Evolutionary conservation across 2,888 invertebrate species (phyloP), one percentile per base, ranked within the genome.

Genomic region (Alloplasta piceator): DNA sequence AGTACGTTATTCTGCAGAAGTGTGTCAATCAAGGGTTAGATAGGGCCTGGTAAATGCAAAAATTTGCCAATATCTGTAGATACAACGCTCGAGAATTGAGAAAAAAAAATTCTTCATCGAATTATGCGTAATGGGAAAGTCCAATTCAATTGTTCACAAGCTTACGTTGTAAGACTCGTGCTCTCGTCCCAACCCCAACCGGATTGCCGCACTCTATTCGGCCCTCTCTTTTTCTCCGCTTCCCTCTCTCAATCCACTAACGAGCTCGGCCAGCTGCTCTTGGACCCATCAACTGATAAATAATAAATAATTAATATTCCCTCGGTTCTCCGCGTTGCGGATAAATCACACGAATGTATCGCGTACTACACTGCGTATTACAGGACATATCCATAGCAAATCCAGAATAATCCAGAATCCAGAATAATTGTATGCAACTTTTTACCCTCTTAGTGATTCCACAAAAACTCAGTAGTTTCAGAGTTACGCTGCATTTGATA

Each of bases 271-370:
- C 80, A 77, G 77, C 72, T 80, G 77, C 68, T 77, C 64, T 73
- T 73, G 73, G 73, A 73, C 73, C 73, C 80, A 70, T 75, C 75
- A 60, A 77, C 73, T 70, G 80, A 80, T 80, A 80, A 77, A 73
- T 64, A 80, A 72, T 73, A 63, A 80, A 73, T 80, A 80, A 80
- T 80, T 80, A 73, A 80, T 73, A 77, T 64, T 48, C 61, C 46
- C 58, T 43, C 4, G 63, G 52, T 5, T 60, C 50, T 52, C 10
- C 5, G 26, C 26, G 26, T 58, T 39, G 52, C 52, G 73, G 68
- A 80, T 70, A 73, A 76, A 41, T 64, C 48, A 41, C 56, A 55
- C 5, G 1, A 6, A 6, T 50, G 58, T 67, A 48, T 55, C 72
- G 41, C 68, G 50, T 48, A 67, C 46, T 66, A 66, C 43, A 52